Conservation (phyloP, 2,797 vertebrate genomes). For the Takifugu ocellatus region DNA sequence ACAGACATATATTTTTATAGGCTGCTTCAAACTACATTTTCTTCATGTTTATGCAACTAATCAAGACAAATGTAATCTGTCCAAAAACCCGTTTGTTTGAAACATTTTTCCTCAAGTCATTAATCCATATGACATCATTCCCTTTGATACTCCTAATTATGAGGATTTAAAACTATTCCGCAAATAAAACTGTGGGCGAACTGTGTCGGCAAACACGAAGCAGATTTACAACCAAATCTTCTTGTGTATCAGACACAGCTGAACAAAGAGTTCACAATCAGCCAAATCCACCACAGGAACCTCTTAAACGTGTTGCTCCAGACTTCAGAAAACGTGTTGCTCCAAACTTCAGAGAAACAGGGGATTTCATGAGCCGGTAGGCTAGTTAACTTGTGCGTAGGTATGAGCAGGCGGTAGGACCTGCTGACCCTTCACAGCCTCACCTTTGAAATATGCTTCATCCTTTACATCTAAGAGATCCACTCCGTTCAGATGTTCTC, state of each 20-base stretch:
- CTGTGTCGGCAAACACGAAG: slow-evolving; percentile 1
- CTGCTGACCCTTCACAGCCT: too few relatives aligned
- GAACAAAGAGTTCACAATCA: slow-evolving; percentile 19
- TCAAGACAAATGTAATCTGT: not conserved
- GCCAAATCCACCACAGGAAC: slow-evolving; percentile 32
- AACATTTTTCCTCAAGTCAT: not conserved
- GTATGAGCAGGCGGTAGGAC: too few relatives aligned
- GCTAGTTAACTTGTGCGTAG: too few relatives aligned
- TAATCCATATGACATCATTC: slow-evolving; percentile 4
- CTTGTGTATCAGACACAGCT: not conserved
- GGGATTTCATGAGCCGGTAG: too few relatives aligned
- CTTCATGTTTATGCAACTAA: not conserved
- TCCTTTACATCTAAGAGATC: too few relatives aligned
- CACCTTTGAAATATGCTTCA: too few relatives aligned
- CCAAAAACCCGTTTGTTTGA: not conserved
- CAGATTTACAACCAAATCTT: slow-evolving; percentile 15
- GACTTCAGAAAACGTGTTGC: too few relatives aligned
- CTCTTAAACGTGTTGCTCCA: not conserved
- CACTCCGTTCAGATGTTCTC: too few relatives aligned
- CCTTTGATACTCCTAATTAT: slow-evolving; percentile 2
- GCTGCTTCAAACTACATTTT: too few relatives aligned
- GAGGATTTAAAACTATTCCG: slow-evolving; percentile 21
- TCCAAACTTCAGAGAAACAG: too few relatives aligned
- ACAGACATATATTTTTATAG: too few relatives aligned
- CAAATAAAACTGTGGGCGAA: slow-evolving; percentile 10